Evolutionary conservation across 1,140 invertebrate species (phyloP), one percentile per base, ranked within the genome.

Genomic region (Cydia strobilella): DNA sequence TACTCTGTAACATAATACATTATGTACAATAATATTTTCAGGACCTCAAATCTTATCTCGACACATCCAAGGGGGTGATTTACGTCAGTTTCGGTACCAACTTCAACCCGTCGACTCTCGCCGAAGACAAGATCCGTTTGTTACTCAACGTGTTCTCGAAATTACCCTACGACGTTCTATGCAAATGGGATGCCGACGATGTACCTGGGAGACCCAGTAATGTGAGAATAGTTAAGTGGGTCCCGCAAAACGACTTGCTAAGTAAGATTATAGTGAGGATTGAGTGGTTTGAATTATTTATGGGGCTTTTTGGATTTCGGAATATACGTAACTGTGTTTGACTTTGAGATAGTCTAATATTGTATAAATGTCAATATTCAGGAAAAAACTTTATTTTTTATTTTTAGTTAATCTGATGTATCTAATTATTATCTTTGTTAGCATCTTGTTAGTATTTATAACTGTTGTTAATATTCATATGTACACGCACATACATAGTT

Each of bases 51-150:
- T 80, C 93, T 23, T 93, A 93, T 59, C 74, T 95, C 9, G 90
- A 93, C 20, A 86, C 93, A 39, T 78, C 90, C 62, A 79, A 94
- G 4, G 94, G 95, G 3, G 92, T 93, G 3, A 93, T 95, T 35
- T 93, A 94, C 72, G 95, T 95, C 80, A 94, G 94, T 77, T 87
- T 96, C 75, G 95, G 95, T 7, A 93, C 94, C 12, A 94, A 93
- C 74, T 76, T 94, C 0, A 89, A 90, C 39, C 87, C 91, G 12
- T 84, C 88, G 0, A 66, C 88, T 7, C 78, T 95, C 12, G 83
- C 90, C 0, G 69, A 79, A 0, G 85, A 91, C 2, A 90, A 85
- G 23, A 78, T 90, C 2, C 73, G 84, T n/a, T 86, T 84, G 7
- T 90, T 95, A 25, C 84, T 90, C 51, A 82, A 89, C 42, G 91